These are phyloP conservation scores for Myotis findleyi DNA, from an alignment of 2,797 vertebrate species.

Conservation along the genomic window DNA sequence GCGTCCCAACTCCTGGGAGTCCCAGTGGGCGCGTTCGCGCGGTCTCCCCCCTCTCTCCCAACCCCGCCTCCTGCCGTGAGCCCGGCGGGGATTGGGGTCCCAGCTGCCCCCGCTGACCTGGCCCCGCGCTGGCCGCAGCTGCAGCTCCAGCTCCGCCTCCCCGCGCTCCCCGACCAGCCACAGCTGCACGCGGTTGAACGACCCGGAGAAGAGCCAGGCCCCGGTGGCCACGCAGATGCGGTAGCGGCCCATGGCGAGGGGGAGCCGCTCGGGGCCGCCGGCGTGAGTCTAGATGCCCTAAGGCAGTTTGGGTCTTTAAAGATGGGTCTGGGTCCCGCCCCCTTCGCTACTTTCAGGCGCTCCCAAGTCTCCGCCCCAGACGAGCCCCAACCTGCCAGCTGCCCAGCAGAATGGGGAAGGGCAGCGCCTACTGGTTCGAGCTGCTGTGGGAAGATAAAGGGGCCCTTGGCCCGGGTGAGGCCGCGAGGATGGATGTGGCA, in stretches of 20 bases:
- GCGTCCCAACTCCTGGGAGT: background rate
- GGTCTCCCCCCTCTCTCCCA: background rate
- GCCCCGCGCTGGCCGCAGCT: constrained; percentile 89
- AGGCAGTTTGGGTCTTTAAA: constrained; percentile 49
- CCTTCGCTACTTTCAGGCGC: background rate
- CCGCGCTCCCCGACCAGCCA: constrained; percentile 89
- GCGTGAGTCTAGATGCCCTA: background rate
- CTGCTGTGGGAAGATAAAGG: background rate
- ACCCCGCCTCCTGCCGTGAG: background rate
- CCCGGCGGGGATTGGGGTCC: background rate
- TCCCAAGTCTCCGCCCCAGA: constrained; percentile 70
- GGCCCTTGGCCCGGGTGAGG: background rate
- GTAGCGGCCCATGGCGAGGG: constrained; percentile 87
- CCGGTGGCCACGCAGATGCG: constrained; percentile 89
- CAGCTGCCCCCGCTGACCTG: constrained; percentile 83
- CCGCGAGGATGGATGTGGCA: accelerated
- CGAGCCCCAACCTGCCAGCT: constrained; percentile 70
- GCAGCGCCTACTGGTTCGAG: background rate
- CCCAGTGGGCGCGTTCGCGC: background rate
- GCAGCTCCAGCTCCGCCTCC: constrained; percentile 87
- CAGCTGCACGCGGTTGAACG: constrained; percentile 89
- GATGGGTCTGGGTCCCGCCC: constrained; percentile 60
- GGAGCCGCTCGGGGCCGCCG: background rate
- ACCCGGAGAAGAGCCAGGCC: constrained; percentile 88
- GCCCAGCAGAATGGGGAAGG: background rate